Conservation (phyloP, 1,140 invertebrate genomes). For the Ptiloglossa arizonensis region DNA sequence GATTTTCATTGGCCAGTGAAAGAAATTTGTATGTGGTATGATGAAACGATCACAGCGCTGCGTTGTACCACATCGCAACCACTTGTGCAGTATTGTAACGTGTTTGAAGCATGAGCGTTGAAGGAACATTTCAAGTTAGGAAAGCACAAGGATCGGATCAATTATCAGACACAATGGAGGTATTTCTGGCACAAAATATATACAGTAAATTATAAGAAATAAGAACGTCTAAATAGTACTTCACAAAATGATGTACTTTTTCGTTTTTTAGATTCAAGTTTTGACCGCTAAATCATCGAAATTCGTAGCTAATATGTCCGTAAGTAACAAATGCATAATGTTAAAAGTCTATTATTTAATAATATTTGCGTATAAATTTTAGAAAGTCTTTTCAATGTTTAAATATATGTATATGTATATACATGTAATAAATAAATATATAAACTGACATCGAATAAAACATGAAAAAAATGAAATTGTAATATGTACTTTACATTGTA, state of each 20-base stretch:
- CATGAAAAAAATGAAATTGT: no score
- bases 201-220: no score
- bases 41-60: conserved; percentile 28
- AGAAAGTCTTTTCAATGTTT: neutral
- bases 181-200: conserved; percentile 5
- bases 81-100: neutral
- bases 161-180: conserved; percentile 44
- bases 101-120: no score
- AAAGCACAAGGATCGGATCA: neutral
- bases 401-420: neutral
- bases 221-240: neutral
- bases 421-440: neutral
- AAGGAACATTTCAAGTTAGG: neutral
- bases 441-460: no score
- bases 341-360: neutral
- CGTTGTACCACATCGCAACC: neutral
- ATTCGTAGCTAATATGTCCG: conserved; percentile 68
- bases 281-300: conserved; percentile 68
- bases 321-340: conserved; percentile 63
- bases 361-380: neutral
- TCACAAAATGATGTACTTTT: neutral
- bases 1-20: conserved; percentile 12
- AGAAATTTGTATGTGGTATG: conserved; percentile 29
- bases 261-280: conserved; percentile 73
- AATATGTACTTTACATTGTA: neutral